A percentile compares a stretch with the other conserved stretches of the same genome.
Evolutionary conservation across 2,888 invertebrate genomes (phyloP).

Genomic region (Eilema sororculum): DNA sequence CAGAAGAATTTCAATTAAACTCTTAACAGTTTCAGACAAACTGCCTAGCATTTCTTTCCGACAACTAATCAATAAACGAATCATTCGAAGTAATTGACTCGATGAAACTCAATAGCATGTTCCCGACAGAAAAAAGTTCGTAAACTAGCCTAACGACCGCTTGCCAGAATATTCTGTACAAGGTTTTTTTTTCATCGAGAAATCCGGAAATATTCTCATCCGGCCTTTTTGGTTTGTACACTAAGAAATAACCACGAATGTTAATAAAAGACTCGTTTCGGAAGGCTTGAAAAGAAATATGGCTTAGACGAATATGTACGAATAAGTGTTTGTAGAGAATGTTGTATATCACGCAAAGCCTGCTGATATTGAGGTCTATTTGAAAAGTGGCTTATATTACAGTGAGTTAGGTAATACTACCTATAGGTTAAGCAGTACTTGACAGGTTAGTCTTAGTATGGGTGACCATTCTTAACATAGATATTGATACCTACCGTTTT

Average conservation of each 20-base stretch:
- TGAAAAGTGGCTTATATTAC: neutral
- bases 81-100: conserved; percentile 7
- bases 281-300: conserved; percentile 22
- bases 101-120: conserved; percentile 7
- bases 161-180: conserved; percentile 6
- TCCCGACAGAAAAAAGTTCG: conserved; percentile 17
- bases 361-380: neutral
- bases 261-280: conserved; percentile 31
- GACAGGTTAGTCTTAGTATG: too few species aligned
- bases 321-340: conserved; percentile 14
- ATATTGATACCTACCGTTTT: neutral
- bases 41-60: neutral
- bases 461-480: too few species aligned
- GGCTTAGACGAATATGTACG: conserved; percentile 25
- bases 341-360: neutral
- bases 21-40: neutral
- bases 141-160: conserved; percentile 15
- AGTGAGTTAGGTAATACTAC: too few species aligned
- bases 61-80: conserved; percentile 16
- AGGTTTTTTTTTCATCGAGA: conserved; percentile 13
- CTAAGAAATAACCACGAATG: conserved; percentile 22
- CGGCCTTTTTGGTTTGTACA: conserved; percentile 13
- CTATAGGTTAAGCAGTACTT: too few species aligned
- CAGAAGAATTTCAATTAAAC: neutral
- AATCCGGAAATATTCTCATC: conserved; percentile 16